Percentiles rank a stretch among this genome's conserved stretches.
phyloP scores from a whole-genome alignment of 2,888 invertebrate genomes.

The Tetanocera ferruginea region DNA sequence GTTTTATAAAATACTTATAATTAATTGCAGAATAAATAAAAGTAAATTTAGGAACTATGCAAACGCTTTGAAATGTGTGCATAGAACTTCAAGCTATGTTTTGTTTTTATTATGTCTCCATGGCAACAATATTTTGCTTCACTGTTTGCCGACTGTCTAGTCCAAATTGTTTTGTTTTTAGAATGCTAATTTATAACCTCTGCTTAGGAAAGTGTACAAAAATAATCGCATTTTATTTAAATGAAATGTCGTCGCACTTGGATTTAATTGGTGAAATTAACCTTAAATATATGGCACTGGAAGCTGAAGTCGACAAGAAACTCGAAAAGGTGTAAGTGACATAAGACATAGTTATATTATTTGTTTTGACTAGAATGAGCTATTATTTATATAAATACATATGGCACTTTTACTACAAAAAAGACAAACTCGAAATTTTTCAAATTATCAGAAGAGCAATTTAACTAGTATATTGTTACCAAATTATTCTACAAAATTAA shows the following conservation, averaged over 20 bases:
- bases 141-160: too few species aligned
- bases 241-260: slow-evolving; percentile 44
- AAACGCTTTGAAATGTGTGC: too few species aligned
- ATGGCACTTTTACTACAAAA: too few species aligned
- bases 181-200: background rate
- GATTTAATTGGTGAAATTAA: slow-evolving; percentile 67
- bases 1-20: too few species aligned
- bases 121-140: background rate
- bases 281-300: slow-evolving; percentile 62
- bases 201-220: background rate
- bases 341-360: background rate
- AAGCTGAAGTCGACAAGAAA: slow-evolving; percentile 65
- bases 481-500: too few species aligned
- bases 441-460: too few species aligned
- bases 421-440: too few species aligned
- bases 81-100: too few species aligned
- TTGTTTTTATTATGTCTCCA: background rate
- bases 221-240: background rate
- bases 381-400: too few species aligned
- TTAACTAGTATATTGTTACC: too few species aligned
- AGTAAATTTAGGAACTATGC: too few species aligned
- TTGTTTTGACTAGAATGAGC: background rate
- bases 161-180: background rate
- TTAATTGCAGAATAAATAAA: too few species aligned
- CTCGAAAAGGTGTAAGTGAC: slow-evolving; percentile 63